phyloP scores from a whole-genome alignment of 1,140 invertebrate genomes.

The Drosophila lacertosa region DNA sequence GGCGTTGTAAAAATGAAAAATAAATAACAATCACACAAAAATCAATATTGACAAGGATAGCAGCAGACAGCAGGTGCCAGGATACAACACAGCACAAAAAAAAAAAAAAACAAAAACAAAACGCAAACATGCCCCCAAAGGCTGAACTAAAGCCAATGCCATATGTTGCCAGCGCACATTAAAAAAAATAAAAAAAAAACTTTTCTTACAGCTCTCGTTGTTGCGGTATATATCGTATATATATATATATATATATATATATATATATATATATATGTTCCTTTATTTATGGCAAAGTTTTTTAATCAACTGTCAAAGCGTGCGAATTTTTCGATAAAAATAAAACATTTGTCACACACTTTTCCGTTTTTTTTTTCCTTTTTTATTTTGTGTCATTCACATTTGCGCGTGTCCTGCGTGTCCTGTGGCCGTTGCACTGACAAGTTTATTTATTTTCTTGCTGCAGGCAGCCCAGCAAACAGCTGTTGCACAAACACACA shows the following conservation, averaged over 20 bases:
- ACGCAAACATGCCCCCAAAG: conserved; percentile 8
- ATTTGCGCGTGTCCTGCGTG: conserved; percentile 15
- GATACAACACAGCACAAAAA: conserved; percentile 21
- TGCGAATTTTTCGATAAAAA: conserved; percentile 31
- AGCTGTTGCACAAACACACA: conserved; percentile 60
- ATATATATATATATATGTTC: not conserved
- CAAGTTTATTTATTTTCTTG: conserved; percentile 38
- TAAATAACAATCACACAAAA: conserved; percentile 78
- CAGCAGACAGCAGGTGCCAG: not conserved
- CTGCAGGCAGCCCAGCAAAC: conserved; percentile 33
- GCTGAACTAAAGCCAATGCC: conserved; percentile 21
- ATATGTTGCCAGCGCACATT: conserved; percentile 22
- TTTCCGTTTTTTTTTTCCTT: not conserved
- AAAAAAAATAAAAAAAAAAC: conserved; percentile 17
- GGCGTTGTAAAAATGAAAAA: conserved; percentile 63
- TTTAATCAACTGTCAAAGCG: conserved; percentile 68
- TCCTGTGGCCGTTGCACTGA: conserved; percentile 27
- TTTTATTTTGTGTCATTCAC: conserved; percentile 7
- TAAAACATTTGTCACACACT: conserved; percentile 43
- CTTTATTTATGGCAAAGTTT: conserved; percentile 56
- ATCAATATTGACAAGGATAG: conserved; percentile 70
- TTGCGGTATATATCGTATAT: conserved; percentile 2
- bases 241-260: not conserved
- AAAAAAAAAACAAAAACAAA: conserved; percentile 28
- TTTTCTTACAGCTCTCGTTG: conserved; percentile 12